Conservation (phyloP, 1,140 invertebrate species). For the Diabrotica virgifera region DNA sequence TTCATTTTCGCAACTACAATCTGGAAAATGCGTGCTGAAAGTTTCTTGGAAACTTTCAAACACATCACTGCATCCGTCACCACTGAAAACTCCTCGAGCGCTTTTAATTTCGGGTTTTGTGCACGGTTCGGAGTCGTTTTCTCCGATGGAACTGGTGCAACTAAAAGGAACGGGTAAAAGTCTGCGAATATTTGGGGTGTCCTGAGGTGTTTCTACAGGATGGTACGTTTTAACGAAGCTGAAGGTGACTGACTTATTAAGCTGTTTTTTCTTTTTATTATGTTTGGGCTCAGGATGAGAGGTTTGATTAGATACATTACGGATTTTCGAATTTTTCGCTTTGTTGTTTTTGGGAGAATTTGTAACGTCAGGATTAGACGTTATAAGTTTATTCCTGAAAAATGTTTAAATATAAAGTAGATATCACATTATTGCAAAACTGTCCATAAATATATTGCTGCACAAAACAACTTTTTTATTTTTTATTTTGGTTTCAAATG, state of each 20-base stretch:
- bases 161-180: not conserved
- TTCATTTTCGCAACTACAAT: not conserved
- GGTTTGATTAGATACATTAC: too few species aligned
- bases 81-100: not conserved
- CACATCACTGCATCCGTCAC: not conserved
- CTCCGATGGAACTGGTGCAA: not conserved
- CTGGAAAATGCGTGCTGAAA: not conserved
- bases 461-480: too few species aligned
- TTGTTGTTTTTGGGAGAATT: too few species aligned
- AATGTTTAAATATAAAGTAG: too few species aligned
- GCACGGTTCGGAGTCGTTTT: not conserved
- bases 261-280: too few species aligned
- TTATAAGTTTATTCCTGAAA: too few species aligned
- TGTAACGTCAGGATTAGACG: too few species aligned
- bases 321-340: too few species aligned
- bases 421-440: too few species aligned
- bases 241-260: slow-evolving; percentile 1
- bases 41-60: slow-evolving; percentile 4
- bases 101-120: not conserved
- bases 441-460: too few species aligned
- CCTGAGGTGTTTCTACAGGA: not conserved
- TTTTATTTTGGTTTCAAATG: too few species aligned
- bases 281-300: too few species aligned
- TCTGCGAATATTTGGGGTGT: not conserved
- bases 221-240: not conserved